Evolutionary conservation across 2,888 invertebrate genomes (phyloP).

Genomic region (Troides helena): DNA sequence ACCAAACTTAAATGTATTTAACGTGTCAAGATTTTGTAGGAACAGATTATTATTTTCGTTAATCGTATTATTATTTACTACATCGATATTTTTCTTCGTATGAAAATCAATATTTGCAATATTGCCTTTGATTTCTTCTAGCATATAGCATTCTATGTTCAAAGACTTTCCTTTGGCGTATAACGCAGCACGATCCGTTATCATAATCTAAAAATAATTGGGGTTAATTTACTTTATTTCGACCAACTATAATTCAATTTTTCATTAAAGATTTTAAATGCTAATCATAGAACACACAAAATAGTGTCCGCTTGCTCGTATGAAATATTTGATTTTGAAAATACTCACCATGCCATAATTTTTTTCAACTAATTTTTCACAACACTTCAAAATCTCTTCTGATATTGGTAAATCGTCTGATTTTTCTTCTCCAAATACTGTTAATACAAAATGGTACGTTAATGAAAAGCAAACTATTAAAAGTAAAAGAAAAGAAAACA

Average conservation of each 20-base stretch:
- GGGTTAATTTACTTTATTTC: no score
- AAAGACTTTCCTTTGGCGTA: constrained; percentile 4
- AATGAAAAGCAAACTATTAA: no score
- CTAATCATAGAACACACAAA: no score
- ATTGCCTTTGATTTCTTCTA: constrained; percentile 12
- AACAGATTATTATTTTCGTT: constrained; percentile 8
- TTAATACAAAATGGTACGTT: not conserved
- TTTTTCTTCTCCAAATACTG: constrained; percentile 9
- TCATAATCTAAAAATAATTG: constrained; percentile 7
- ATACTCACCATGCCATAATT: constrained; percentile 16
- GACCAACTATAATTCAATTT: no score
- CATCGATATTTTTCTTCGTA: not conserved
- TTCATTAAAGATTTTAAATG: no score
- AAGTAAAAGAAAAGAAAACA: no score
- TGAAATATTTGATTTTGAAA: not conserved
- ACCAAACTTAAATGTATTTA: constrained; percentile 5
- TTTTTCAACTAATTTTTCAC: constrained; percentile 5
- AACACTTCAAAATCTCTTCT: constrained; percentile 17
- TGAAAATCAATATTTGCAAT: not conserved
- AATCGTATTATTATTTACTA: not conserved
- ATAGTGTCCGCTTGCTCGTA: no score
- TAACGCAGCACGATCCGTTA: constrained; percentile 10
- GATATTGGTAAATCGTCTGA: not conserved
- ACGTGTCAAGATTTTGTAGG: not conserved
- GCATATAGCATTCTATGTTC: constrained; percentile 9